phyloP scores from a whole-genome alignment of 2,797 vertebrate species.

The Phataginus tricuspis region DNA sequence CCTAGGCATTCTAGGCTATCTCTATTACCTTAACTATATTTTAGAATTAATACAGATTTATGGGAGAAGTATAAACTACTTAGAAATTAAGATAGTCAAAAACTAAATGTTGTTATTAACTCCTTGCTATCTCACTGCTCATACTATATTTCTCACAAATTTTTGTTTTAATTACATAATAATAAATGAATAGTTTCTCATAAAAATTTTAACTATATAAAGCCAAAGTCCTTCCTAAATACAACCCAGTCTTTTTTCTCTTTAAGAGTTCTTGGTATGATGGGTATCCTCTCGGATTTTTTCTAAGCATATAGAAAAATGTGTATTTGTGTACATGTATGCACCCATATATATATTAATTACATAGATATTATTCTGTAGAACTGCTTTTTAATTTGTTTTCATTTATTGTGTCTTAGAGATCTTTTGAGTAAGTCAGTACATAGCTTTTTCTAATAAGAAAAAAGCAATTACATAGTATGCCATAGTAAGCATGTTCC shows the following conservation, averaged over 20 bases:
- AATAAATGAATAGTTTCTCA: background rate
- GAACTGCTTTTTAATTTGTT: background rate
- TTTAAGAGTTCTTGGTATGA: background rate
- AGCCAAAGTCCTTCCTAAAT: background rate
- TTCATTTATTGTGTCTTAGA: background rate
- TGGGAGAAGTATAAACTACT: background rate
- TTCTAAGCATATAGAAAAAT: background rate
- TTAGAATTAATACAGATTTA: background rate
- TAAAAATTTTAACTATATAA: background rate
- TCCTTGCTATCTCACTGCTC: background rate
- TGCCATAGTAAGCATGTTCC: background rate
- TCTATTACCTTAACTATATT: background rate
- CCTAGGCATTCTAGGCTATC: background rate
- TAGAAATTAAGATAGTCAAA: background rate
- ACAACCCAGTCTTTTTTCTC: background rate
- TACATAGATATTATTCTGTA: background rate
- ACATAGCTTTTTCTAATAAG: background rate
- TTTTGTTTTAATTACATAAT: background rate
- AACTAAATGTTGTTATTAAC: background rate
- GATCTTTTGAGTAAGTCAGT: constrained; percentile 9
- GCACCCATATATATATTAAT: no score
- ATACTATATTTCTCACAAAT: background rate
- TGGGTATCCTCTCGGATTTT: background rate
- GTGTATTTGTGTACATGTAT: background rate
- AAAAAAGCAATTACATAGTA: background rate